These are phyloP conservation scores for Oreonectes daqikongensis DNA, from an alignment of 2,797 vertebrate genomes.

Conservation along the genomic window DNA sequence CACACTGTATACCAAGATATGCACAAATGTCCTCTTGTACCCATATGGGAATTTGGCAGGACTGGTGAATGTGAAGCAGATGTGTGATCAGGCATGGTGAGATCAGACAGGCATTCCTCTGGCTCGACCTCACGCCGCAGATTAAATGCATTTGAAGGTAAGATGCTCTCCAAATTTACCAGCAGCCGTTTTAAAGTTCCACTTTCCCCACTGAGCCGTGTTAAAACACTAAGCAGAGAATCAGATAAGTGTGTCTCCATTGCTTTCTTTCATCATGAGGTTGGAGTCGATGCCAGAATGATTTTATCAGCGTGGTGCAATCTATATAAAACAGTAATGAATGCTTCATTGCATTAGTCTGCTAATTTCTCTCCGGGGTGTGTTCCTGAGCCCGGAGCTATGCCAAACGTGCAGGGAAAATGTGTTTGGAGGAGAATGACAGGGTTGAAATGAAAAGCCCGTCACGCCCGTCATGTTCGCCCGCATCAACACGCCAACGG, in stretches of 20 bases:
- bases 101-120: slow-evolving; percentile 17
- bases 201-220: slow-evolving; percentile 27
- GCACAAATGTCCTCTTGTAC: slow-evolving; percentile 35
- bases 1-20: slow-evolving; percentile 15
- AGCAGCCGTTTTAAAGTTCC: slow-evolving; percentile 27
- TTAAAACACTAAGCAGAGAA: slow-evolving; percentile 17
- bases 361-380: slow-evolving; percentile 30
- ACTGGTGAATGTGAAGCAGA: slow-evolving; percentile 37
- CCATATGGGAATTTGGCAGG: slow-evolving; percentile 33
- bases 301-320: slow-evolving; percentile 19
- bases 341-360: slow-evolving; percentile 20
- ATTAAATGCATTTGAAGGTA: slow-evolving; percentile 8
- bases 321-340: slow-evolving; percentile 24
- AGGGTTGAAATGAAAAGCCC: slow-evolving; percentile 15
- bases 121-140: neutral
- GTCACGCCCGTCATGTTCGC: slow-evolving; percentile 44
- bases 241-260: slow-evolving; percentile 41
- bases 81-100: slow-evolving; percentile 24
- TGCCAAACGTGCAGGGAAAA: slow-evolving; percentile 23
- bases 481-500: slow-evolving; percentile 49
- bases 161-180: slow-evolving; percentile 40
- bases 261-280: slow-evolving; percentile 36
- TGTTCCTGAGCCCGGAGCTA: neutral
- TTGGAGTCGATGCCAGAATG: slow-evolving; percentile 7
- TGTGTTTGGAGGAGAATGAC: slow-evolving; percentile 37